These are phyloP conservation scores for Lycocerus yunnanus DNA, from an alignment of 2,888 invertebrate genomes.

Conservation along the genomic window DNA sequence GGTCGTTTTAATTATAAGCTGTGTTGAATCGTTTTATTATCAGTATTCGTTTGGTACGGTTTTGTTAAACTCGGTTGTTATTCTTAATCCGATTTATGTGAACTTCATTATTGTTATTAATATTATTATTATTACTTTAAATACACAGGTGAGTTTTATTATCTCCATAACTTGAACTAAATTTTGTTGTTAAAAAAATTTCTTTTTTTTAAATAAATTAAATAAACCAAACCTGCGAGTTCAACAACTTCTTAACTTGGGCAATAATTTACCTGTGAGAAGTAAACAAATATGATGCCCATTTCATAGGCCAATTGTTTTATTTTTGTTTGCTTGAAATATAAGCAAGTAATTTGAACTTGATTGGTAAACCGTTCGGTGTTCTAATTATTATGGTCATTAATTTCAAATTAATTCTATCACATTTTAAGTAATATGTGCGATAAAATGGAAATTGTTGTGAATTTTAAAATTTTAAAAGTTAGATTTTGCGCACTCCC, in stretches of 20 bases:
- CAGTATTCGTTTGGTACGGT: constrained; percentile 1
- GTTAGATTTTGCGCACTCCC: neutral
- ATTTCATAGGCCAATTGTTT: neutral
- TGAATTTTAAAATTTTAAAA: neutral
- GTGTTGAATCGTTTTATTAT: neutral
- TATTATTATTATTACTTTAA: neutral
- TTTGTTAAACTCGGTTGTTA: neutral
- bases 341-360: neutral
- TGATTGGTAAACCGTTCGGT: neutral
- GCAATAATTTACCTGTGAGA: neutral
- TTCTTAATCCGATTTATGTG: neutral
- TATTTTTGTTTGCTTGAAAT: neutral
- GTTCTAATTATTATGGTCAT: too few species aligned
- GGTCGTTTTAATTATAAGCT: constrained; percentile 3
- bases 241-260: neutral
- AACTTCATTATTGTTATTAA: neutral
- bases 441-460: neutral
- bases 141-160: neutral
- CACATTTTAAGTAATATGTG: neutral
- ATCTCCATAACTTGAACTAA: neutral
- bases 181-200: neutral
- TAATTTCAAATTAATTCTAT: neutral
- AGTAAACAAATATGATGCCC: neutral
- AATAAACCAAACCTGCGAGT: neutral
- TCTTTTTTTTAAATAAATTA: neutral